phyloP scores from a whole-genome alignment of 2,113 vertebrate genomes.

The Suncus etruscus region DNA sequence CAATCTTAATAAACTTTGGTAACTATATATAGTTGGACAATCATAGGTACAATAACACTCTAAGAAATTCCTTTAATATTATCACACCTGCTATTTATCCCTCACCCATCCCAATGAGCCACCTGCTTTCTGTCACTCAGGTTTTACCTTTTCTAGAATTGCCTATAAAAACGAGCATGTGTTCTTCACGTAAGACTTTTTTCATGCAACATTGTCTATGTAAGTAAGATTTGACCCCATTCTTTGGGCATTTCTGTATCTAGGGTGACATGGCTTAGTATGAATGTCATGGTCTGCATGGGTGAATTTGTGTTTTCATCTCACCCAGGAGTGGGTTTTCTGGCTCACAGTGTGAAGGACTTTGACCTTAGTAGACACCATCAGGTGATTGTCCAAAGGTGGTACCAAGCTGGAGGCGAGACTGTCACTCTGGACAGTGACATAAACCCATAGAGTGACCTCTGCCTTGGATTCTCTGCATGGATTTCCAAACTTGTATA shows the following conservation, averaged over 20 bases:
- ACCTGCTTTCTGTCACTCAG: background rate
- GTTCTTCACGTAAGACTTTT: background rate
- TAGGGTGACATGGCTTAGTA: background rate
- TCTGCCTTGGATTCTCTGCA: background rate
- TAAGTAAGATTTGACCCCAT: background rate
- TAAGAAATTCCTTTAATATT: background rate
- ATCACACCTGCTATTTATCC: background rate
- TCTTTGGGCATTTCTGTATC: rapidly evolving
- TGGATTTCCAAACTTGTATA: background rate
- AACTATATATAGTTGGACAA: background rate
- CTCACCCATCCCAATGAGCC: background rate
- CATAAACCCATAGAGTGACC: no score
- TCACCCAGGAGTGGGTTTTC: background rate
- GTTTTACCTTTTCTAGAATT: slow-evolving; percentile 48
- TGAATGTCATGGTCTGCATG: rapidly evolving
- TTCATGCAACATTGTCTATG: background rate
- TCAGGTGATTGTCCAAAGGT: background rate
- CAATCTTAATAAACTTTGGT: background rate
- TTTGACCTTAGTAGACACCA: background rate
- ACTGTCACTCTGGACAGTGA: background rate
- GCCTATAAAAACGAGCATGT: background rate
- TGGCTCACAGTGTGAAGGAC: rapidly evolving
- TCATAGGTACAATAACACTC: background rate
- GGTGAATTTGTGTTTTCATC: background rate
- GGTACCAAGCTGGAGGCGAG: background rate